Base-by-base conservation (phyloP, 2,888 invertebrate genomes). In the Caenorhabditis auriculariae region DNA sequence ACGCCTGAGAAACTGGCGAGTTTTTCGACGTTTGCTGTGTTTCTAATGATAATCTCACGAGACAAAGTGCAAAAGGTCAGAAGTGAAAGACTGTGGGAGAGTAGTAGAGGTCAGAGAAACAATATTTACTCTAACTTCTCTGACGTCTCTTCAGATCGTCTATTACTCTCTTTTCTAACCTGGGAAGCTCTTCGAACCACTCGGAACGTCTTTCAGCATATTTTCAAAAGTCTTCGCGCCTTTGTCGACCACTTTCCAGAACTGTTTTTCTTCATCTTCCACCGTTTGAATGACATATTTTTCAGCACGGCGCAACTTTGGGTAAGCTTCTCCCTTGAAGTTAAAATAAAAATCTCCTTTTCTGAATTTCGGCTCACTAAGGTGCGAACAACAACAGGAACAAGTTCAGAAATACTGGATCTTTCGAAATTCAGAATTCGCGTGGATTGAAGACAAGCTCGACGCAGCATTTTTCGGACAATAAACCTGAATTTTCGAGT, bases 391-490 rank as follows among this genome's bases (percentile, higher is more conserved):
- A 66, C 54, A n/a, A 60, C 45, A 19, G 67, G 71, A 38, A 71
- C 48, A 0, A 69, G 52, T 7, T 58, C 64, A 23, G 46, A 37
- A 12, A 66, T 19, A 7, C 52, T 37, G 41, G 42, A 50, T 52
- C 70, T 41, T 1, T 64, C 62, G 4, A 68, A 54, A 24, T 39
- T 49, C 12, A 72, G 53, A 15, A 41, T 42, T 12, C 59, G 44
- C 2, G 49, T 48, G 21, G 59, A 44, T 46, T 65, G 59, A 12
- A 64, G 46, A 45, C 60, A 62, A 7, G 63, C 64, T 43, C 73
- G 28, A 35, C 74, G 54, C 43, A 73, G 46, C 69, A 75, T 75
- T 55, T 72, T 70, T 17, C 70, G 59, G 1, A 71, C 52, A 15
- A 73, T 54, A 46, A 66, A 68, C 15, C 67, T 64, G 27, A 32